A percentile compares a stretch with the other conserved stretches of the same genome.
These are phyloP conservation scores for Brachyhypopomus gauderio DNA, from an alignment of 2,113 vertebrate genomes.

Conservation along the genomic window DNA sequence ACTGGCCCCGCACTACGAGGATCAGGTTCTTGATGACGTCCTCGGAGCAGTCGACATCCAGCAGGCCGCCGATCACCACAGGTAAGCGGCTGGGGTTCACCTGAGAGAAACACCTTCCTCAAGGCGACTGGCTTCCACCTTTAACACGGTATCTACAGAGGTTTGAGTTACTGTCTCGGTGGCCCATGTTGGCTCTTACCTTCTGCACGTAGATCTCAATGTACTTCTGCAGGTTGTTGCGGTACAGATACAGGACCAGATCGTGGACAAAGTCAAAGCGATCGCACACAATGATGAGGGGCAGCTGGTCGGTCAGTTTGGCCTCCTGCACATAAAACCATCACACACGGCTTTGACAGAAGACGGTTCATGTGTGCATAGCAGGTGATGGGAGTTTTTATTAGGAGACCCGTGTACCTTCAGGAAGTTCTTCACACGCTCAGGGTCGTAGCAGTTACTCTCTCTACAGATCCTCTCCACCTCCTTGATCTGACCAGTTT, in stretches of 20 bases:
- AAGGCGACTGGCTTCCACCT: background rate
- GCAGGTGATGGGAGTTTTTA: background rate
- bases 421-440: constrained; percentile 98
- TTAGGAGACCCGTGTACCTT: constrained; percentile 77
- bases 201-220: constrained; percentile 99
- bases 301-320: constrained; percentile 96
- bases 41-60: constrained; percentile 98
- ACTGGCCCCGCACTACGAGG: constrained; percentile 95
- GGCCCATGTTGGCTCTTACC: constrained; percentile 69
- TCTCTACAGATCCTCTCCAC: constrained; percentile 98
- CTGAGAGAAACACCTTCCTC: constrained; percentile 62
- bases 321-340: constrained; percentile 82
- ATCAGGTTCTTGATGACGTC: constrained; percentile 98
- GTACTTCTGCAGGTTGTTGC: constrained; percentile 98
- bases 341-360: background rate
- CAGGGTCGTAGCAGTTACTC: constrained; percentile 98
- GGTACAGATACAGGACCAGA: constrained; percentile 96
- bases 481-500: constrained; percentile 98
- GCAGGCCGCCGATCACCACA: constrained; percentile 93
- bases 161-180: background rate
- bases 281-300: constrained; percentile 97
- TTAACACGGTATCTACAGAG: background rate
- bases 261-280: constrained; percentile 99
- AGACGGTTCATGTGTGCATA: background rate
- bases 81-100: constrained; percentile 97